These are phyloP conservation scores for Brachyopa scutellaris DNA, from an alignment of 2,888 invertebrate genomes.

Conservation along the genomic window DNA sequence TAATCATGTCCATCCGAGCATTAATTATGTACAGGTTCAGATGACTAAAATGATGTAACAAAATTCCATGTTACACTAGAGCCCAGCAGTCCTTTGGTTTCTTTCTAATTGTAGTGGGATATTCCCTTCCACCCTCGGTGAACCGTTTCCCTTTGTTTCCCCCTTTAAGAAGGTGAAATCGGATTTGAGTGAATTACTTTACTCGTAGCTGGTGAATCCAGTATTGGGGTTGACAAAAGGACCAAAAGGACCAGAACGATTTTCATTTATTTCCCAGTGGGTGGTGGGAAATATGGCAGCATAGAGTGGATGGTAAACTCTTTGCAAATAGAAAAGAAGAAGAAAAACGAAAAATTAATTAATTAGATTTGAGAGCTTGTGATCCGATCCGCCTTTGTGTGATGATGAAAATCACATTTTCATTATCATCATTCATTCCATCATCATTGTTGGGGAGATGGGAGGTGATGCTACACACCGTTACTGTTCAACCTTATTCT, in stretches of 20 bases:
- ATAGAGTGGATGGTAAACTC: background rate
- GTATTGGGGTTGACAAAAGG: no score
- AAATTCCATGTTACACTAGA: no score
- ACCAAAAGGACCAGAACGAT: conserved; percentile 1
- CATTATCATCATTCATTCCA: conserved; percentile 62
- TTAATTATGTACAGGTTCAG: no score
- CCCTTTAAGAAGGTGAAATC: no score
- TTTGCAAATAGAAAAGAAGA: background rate
- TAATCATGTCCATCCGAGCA: no score
- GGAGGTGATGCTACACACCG: background rate
- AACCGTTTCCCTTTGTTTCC: no score
- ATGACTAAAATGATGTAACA: no score
- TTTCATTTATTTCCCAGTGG: conserved; percentile 23
- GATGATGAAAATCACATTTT: conserved; percentile 67
- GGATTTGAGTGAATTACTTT: no score
- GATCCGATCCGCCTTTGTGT: conserved; percentile 55
- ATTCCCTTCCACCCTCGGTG: no score
- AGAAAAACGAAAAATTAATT: conserved; percentile 45
- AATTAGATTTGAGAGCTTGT: conserved; percentile 63
- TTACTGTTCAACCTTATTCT: conserved; percentile 8
- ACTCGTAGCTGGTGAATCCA: no score
- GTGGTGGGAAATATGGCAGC: background rate
- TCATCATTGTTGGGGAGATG: background rate
- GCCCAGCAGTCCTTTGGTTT: no score
- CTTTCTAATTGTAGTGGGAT: no score